Evolutionary conservation across 2,113 vertebrate genomes (phyloP).

Genomic region (Seriola dumerili): DNA sequence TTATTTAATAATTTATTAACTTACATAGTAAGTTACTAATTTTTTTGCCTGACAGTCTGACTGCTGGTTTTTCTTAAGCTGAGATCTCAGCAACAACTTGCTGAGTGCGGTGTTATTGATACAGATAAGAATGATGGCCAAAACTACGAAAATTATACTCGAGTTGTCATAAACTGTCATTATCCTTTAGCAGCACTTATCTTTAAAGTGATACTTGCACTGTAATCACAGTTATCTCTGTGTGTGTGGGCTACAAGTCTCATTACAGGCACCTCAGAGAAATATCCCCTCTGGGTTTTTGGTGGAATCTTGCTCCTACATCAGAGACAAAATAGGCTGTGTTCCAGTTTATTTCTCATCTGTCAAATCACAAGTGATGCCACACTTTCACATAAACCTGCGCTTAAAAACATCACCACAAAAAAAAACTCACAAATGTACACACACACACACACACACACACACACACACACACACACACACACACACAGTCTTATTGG

Average conservation of each 20-base stretch:
- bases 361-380: conserved; percentile 53
- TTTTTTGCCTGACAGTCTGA: background rate
- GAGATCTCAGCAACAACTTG: background rate
- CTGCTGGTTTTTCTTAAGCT: background rate
- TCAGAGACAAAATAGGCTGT: conserved; percentile 52
- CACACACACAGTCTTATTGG: conserved; percentile 36
- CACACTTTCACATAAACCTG: conserved; percentile 51
- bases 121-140: background rate
- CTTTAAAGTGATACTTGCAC: background rate
- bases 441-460: conserved; percentile 8
- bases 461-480: background rate
- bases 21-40: background rate
- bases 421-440: conserved; percentile 10
- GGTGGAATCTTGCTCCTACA: conserved; percentile 33
- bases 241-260: background rate
- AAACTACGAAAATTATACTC: conserved; percentile 1
- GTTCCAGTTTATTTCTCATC: conserved; percentile 62
- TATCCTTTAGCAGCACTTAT: background rate
- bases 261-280: conserved; percentile 32
- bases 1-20: background rate
- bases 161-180: conserved; percentile 14
- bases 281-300: conserved; percentile 45
- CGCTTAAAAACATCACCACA: conserved; percentile 22
- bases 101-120: background rate
- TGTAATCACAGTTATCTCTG: conserved; percentile 9